Base-by-base conservation (phyloP, 2,113 vertebrate species). In the Podarcis raffonei region DNA sequence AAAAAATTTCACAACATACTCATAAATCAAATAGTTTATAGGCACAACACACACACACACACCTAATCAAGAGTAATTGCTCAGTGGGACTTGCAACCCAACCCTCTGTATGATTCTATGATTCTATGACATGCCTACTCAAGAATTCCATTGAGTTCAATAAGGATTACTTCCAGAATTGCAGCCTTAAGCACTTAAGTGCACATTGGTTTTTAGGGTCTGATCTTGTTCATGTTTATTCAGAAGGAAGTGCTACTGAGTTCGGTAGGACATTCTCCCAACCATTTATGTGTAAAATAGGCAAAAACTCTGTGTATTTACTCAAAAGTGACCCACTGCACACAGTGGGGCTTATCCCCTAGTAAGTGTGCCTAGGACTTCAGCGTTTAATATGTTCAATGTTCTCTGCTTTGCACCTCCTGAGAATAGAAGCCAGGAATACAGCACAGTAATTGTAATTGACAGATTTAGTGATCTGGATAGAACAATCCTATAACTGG, bases 401-500 rank as follows among this genome's bases (percentile, higher is more conserved):
- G 12, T 75, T 66, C 35, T 65, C 35, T 48, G 57, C 12, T 83
- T 88, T 75, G 25, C 22, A 66, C 4, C 27, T 88, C 71, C 32
- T 76, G 80, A 57, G 6, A 76, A 75, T 25, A 25, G 78, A 39
- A 83, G 12, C 1, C 68, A n/a, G 2, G n/a, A 75, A 68, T 4
- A 86, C 62, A 65, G 74, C 2, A 83, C 18, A 25, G 35, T 8
- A 81, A 68, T 13, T 76, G 3, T 89, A 90, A 93, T 92, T 88
- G 90, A 84, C 81, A 87, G 91, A 12, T 68, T 87, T 93, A 90
- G 91, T 16, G 83, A 89, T 87, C 83, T 87, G 88, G 91, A 88
- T 84, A 91, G 76, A 94, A 62, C 90, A 86, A 88, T 87, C 12
- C 30, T 81, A 30, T 89, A 82, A 90, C 90, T 62, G 87, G 57